phyloP scores from a whole-genome alignment of 2,113 vertebrate genomes.

The Collichthys lucidus region DNA sequence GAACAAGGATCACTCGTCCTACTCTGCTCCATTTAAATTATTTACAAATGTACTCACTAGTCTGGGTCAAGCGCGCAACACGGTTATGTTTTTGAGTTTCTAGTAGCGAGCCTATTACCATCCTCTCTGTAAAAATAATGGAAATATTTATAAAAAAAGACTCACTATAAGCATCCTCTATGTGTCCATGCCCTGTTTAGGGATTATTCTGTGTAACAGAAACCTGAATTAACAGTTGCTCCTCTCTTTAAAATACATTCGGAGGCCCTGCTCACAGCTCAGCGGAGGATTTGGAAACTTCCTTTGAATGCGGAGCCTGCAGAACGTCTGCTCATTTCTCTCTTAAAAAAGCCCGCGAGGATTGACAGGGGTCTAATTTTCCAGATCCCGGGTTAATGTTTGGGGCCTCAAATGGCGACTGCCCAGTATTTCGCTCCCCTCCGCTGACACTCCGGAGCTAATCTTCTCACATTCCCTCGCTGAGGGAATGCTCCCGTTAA shows the following conservation, averaged over 20 bases:
- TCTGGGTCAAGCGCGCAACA: constrained; percentile 30
- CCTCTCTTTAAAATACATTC: constrained; percentile 70
- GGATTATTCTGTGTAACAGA: constrained; percentile 64
- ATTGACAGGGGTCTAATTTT: constrained; percentile 76
- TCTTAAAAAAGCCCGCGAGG: constrained; percentile 69
- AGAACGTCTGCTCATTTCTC: constrained; percentile 43
- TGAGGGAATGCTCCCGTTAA: constrained; percentile 81
- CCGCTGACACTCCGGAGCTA: constrained; percentile 76
- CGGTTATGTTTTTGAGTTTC: constrained; percentile 41
- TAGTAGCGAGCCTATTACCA: constrained; percentile 48
- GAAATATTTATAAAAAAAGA: constrained; percentile 55
- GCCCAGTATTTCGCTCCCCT: constrained; percentile 59
- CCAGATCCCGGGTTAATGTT: constrained; percentile 79
- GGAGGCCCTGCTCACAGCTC: constrained; percentile 41
- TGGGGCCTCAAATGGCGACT: constrained; percentile 63
- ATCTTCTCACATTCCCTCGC: constrained; percentile 82
- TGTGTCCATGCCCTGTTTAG: constrained; percentile 42
- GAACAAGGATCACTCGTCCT: constrained; percentile 8
- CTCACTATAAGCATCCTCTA: constrained; percentile 26
- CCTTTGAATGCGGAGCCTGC: constrained; percentile 55
- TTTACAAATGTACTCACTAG: constrained; percentile 50
- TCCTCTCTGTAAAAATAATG: constrained; percentile 25
- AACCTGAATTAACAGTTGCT: constrained; percentile 67
- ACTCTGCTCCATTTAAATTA: constrained; percentile 56
- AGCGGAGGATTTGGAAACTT: constrained; percentile 68